These are phyloP conservation scores for Epinotia demarniana DNA, from an alignment of 2,888 invertebrate genomes.

Conservation along the genomic window DNA sequence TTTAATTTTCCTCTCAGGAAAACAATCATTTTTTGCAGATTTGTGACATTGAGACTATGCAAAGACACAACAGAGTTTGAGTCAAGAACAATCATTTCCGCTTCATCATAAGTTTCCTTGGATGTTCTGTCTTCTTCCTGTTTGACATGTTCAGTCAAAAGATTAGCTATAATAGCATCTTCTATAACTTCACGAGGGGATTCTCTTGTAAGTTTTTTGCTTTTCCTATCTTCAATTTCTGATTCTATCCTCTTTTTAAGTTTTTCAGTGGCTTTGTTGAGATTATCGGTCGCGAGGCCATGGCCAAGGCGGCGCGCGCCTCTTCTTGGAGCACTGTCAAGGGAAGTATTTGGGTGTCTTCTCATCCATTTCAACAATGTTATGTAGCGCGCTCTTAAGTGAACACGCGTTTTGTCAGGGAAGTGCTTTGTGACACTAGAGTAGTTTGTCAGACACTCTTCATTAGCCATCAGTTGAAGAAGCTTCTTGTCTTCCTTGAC, in stretches of 20 bases:
- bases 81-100: conserved; percentile 29
- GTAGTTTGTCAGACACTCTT: conserved; percentile 69
- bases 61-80: conserved; percentile 43
- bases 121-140: conserved; percentile 50
- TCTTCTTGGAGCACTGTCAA: conserved; percentile 58
- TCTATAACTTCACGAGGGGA: conserved; percentile 65
- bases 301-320: conserved; percentile 47
- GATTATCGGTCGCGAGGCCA: conserved; percentile 51
- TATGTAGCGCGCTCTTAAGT: conserved; percentile 82
- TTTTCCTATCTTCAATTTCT: conserved; percentile 42
- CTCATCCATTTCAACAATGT: conserved; percentile 71
- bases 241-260: conserved; percentile 56
- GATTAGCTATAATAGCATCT: conserved; percentile 63
- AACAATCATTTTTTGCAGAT: conserved; percentile 63
- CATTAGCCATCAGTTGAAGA: conserved; percentile 79
- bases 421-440: conserved; percentile 77
- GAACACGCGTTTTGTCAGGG: conserved; percentile 74
- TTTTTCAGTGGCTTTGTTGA: conserved; percentile 55
- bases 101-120: conserved; percentile 42
- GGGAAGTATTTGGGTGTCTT: conserved; percentile 60
- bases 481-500: conserved; percentile 86
- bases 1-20: conserved; percentile 63
- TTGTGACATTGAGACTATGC: conserved; percentile 55
- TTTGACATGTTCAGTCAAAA: conserved; percentile 60
- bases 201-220: conserved; percentile 52